Base-by-base conservation (phyloP, 2,113 vertebrate species). In the Malurus cyaneus region DNA sequence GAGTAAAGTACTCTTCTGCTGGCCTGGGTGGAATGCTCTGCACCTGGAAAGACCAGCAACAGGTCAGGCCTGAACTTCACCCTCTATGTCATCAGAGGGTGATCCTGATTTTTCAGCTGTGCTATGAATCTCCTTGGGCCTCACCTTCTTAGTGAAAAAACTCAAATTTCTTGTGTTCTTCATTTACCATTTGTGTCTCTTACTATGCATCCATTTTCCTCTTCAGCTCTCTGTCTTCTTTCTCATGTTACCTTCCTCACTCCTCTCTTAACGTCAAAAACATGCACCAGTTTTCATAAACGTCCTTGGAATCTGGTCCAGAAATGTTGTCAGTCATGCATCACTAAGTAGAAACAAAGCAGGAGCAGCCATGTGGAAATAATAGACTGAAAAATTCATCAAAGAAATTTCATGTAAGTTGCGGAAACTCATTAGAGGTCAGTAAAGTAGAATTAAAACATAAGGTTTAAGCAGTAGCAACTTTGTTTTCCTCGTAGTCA, bases 311-410 rank as follows among this genome's bases (percentile, higher is more conserved):
- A 84, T 76, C 53, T 92, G 16, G 31, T 84, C 59, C 34, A 85
- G 61, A 86, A 92, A 42, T 72, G 13, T 57, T 85, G 59, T 54
- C 83, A 84, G 7, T 86, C 49, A 5, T 72, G 77, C 31, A 76
- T 89, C 69, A 67, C 32, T 41, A 71, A 89, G 36, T 61, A 52
- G 61, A 91, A 94, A 76, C 8, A 74, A 88, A 96, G 76, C 46
- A 56, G 64, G n/a, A 86, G 26, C 56, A 86, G 18, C 56, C 44
- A 29, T 84, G 57, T 80, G 49, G 60, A 87, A 74, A 85, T 79
- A 76, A 91, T 32, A 82, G 69, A 46, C 78, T 92, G 49, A 93
- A 92, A 88, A 91, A 93, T 50, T 85, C 1, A 49, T 60, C 28
- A 60, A 67, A 86, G 39, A 83, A 78, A 86, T 78, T 84, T 74